These are phyloP conservation scores for Bagarius yarrelli DNA, from an alignment of 2,113 vertebrate species.

Conservation along the genomic window DNA sequence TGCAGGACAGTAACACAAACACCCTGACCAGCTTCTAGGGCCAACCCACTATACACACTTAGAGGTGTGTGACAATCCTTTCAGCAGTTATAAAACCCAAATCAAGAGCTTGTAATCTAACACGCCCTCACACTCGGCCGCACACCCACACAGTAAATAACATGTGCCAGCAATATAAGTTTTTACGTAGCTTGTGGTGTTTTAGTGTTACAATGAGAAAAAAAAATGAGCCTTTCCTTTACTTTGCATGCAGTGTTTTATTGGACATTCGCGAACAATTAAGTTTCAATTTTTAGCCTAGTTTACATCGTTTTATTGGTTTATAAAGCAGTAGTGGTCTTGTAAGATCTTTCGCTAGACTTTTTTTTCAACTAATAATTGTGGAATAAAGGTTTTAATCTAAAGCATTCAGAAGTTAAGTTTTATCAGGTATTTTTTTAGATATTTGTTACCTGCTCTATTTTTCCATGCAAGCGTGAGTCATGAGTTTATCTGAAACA, in stretches of 20 bases:
- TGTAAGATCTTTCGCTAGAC: not conserved
- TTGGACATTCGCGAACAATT: not conserved
- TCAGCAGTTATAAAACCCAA: conserved; percentile 1
- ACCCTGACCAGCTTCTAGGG: not conserved
- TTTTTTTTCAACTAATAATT: not conserved
- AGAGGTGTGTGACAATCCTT: not conserved
- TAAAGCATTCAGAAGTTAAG: not conserved
- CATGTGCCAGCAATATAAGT: not conserved
- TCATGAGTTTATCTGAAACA: not conserved
- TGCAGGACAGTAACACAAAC: conserved; percentile 1
- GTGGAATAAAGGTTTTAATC: not conserved
- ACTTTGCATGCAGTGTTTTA: not conserved
- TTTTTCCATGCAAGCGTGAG: not conserved
- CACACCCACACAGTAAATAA: conserved; percentile 21
- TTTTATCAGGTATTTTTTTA: not conserved
- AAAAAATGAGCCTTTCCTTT: not conserved
- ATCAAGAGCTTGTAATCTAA: not conserved
- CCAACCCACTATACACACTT: not conserved
- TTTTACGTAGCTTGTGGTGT: not conserved
- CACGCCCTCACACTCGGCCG: not conserved
- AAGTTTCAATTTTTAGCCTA: not conserved
- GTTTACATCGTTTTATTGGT: conserved; percentile 4
- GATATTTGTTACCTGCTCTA: not conserved
- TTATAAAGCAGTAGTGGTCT: not conserved
- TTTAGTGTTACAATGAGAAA: too few relatives aligned